These are phyloP conservation scores for Pseudopleuronectes americanus DNA, from an alignment of 2,797 vertebrate species.

Conservation along the genomic window DNA sequence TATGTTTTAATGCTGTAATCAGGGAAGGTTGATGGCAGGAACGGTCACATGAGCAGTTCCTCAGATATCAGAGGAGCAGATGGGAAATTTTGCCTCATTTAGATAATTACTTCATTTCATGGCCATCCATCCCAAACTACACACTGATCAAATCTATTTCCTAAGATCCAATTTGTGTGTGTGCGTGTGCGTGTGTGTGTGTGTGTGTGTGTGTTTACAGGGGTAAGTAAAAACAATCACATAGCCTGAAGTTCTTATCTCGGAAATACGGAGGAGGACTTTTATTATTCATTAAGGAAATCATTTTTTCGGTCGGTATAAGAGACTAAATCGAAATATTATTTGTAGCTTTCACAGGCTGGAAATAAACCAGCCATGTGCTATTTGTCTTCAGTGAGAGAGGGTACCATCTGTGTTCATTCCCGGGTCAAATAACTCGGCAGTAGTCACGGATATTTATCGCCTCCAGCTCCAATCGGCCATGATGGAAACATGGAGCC, in stretches of 20 bases:
- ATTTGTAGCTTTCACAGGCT: no score
- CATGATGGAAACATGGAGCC: not conserved
- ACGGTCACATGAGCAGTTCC: conserved; percentile 37
- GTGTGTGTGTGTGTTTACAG: conserved; percentile 5
- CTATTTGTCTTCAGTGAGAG: not conserved
- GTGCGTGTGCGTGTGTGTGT: conserved; percentile 8
- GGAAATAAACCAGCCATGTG: no score
- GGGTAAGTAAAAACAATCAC: conserved; percentile 16
- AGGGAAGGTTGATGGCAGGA: conserved; percentile 49
- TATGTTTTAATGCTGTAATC: conserved; percentile 53
- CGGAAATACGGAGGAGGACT: no score
- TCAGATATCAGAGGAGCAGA: conserved; percentile 49
- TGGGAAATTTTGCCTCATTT: conserved; percentile 58
- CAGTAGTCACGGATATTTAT: not conserved
- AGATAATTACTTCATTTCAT: conserved; percentile 56
- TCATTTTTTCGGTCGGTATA: no score
- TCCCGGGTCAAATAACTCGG: not conserved
- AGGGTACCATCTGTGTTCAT: not conserved
- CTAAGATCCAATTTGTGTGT: conserved; percentile 21
- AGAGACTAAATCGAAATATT: no score
- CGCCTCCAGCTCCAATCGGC: not conserved
- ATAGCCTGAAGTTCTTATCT: not conserved
- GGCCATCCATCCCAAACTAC: conserved; percentile 47
- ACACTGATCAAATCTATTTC: conserved; percentile 37
- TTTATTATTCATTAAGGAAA: no score